Percentiles rank a stretch among this genome's conserved stretches.
Evolutionary conservation across 2,797 vertebrate species (phyloP).

Genomic region (Bradypodion ventrale): DNA sequence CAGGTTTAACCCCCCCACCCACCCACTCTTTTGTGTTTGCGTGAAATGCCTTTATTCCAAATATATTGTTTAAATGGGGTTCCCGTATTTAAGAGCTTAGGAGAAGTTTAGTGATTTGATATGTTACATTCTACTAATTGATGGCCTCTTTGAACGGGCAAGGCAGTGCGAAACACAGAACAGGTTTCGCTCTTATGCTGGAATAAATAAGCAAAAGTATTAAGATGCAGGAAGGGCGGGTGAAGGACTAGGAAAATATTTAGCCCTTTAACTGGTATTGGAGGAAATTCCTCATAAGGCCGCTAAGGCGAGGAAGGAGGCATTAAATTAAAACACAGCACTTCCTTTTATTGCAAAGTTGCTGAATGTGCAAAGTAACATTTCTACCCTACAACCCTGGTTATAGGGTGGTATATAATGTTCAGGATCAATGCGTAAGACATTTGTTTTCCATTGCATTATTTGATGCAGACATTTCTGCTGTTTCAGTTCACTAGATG

Average conservation of each 20-base stretch:
- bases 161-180: background rate
- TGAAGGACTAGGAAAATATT: background rate
- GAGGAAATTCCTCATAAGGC: slow-evolving; percentile 5
- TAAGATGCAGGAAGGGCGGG: background rate
- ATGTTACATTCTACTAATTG: background rate
- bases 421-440: background rate
- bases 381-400: background rate
- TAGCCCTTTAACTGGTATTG: background rate
- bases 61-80: background rate
- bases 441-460: background rate
- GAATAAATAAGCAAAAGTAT: background rate
- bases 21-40: no score
- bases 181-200: background rate
- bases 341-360: background rate
- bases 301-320: background rate
- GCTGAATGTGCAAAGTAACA: background rate
- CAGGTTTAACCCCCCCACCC: background rate
- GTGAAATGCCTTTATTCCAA: background rate
- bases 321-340: background rate
- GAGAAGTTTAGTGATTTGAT: background rate
- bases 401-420: background rate
- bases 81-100: background rate
- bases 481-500: background rate
- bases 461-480: background rate
- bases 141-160: background rate